Evolutionary conservation across 2,113 vertebrate species (phyloP).

Genomic region (Todiramphus chloris): DNA sequence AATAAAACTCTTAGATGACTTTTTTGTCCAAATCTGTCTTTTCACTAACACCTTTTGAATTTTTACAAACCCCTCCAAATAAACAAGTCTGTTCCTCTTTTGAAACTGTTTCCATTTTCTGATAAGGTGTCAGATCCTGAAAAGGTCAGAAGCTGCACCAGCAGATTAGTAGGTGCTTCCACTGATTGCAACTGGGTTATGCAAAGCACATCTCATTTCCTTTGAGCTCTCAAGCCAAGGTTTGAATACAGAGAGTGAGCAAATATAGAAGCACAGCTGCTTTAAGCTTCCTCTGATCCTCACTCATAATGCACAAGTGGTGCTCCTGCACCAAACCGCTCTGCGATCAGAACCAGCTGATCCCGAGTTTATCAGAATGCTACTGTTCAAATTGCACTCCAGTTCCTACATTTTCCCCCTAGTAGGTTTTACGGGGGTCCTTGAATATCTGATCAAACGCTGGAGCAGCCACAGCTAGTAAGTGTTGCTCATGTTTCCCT

Average conservation of each 20-base stretch:
- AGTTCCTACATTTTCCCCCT: slow-evolving; percentile 13
- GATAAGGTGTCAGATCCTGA: slow-evolving; percentile 4
- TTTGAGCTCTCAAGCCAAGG: slow-evolving; percentile 62
- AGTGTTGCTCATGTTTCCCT: background rate
- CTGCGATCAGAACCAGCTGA: slow-evolving; percentile 41
- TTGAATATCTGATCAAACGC: slow-evolving; percentile 5
- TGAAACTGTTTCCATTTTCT: slow-evolving; percentile 16
- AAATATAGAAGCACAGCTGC: slow-evolving; percentile 65
- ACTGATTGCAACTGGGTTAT: slow-evolving; percentile 61
- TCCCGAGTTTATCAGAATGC: slow-evolving; percentile 22
- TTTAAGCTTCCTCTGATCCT: slow-evolving; percentile 38
- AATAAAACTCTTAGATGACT: background rate
- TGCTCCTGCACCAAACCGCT: slow-evolving; percentile 34
- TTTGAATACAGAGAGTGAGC: slow-evolving; percentile 49
- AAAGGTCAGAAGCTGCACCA: slow-evolving; percentile 38
- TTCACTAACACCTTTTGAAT: background rate
- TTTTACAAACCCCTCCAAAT: background rate
- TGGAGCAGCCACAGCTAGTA: background rate
- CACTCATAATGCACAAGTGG: slow-evolving; percentile 31
- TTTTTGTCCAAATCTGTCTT: background rate
- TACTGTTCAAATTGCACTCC: slow-evolving; percentile 20
- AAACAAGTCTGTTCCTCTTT: background rate
- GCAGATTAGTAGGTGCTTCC: slow-evolving; percentile 54
- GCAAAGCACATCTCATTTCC: slow-evolving; percentile 64
- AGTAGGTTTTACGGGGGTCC: background rate